These are phyloP conservation scores for Tenualosa thibaudeaui DNA, from an alignment of 2,797 vertebrate genomes.

Conservation along the genomic window DNA sequence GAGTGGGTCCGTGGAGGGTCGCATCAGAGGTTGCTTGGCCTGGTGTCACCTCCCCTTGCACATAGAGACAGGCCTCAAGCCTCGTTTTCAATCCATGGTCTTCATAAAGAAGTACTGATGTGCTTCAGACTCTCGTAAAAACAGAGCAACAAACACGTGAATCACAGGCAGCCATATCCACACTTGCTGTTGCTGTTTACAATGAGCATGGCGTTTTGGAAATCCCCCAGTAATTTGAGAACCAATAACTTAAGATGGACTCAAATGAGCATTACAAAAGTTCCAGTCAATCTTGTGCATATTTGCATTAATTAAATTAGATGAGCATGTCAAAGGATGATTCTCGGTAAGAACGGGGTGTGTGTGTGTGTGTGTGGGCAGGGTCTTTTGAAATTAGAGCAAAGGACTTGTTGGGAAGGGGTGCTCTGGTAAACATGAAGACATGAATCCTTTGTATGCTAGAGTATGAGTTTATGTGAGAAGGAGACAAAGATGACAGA, in stretches of 20 bases:
- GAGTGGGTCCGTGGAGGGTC: not conserved
- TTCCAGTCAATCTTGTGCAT: not conserved
- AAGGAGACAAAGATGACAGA: not conserved
- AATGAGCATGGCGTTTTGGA: not conserved
- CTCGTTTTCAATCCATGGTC: not conserved
- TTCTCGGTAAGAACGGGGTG: not conserved
- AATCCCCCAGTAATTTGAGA: not conserved
- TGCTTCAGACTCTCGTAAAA: not conserved
- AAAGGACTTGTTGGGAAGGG: not conserved
- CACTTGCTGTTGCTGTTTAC: not conserved
- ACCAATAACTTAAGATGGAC: not conserved
- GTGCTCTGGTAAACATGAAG: not conserved
- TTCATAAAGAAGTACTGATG: not conserved
- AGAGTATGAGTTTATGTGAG: not conserved
- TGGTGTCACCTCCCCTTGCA: not conserved
- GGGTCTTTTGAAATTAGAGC: not conserved
- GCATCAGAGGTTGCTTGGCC: not conserved
- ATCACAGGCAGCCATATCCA: not conserved
- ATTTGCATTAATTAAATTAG: not conserved
- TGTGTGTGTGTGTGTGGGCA: not conserved
- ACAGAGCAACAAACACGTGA: not conserved
- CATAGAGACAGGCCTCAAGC: not conserved
- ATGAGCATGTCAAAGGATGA: not conserved
- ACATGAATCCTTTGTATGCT: not conserved
- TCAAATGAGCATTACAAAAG: not conserved